phyloP scores from a whole-genome alignment of 2,113 vertebrate species.

The Furnarius figulus region DNA sequence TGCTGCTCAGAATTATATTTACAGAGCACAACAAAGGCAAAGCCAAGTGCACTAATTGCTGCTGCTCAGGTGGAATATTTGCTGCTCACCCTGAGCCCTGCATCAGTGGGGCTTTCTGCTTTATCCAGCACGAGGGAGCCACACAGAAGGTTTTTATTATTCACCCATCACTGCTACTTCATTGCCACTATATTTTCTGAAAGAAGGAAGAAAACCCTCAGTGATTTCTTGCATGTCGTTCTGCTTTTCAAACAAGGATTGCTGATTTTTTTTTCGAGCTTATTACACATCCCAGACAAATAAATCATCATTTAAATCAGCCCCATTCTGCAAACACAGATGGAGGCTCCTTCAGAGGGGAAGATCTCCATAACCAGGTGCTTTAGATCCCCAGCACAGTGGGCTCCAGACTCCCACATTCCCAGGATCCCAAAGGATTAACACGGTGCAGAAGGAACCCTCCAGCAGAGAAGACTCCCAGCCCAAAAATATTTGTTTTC shows the following conservation, averaged over 20 bases:
- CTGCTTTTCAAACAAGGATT: background rate
- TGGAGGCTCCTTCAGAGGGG: background rate
- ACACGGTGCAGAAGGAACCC: fast-evolving
- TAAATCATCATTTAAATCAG: background rate
- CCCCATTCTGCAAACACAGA: background rate
- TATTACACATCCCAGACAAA: background rate
- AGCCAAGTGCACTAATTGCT: constrained; percentile 42
- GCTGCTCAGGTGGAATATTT: constrained; percentile 36
- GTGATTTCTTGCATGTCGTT: background rate
- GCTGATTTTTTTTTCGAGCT: background rate
- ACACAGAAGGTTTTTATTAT: background rate
- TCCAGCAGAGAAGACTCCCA: background rate
- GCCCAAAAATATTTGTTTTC: background rate
- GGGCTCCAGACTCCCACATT: background rate
- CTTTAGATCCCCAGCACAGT: background rate
- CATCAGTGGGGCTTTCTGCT: background rate
- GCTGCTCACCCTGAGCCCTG: background rate
- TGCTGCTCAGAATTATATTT: constrained; percentile 13
- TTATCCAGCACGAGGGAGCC: background rate
- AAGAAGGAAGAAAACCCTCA: background rate
- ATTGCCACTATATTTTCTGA: background rate
- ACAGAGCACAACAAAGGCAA: background rate
- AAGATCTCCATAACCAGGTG: background rate
- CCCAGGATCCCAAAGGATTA: background rate
- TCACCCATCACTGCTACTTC: background rate